Percentiles rank a stretch among this genome's conserved stretches.
Conservation (phyloP, 2,888 invertebrate genomes). For the Diadromus collaris region DNA sequence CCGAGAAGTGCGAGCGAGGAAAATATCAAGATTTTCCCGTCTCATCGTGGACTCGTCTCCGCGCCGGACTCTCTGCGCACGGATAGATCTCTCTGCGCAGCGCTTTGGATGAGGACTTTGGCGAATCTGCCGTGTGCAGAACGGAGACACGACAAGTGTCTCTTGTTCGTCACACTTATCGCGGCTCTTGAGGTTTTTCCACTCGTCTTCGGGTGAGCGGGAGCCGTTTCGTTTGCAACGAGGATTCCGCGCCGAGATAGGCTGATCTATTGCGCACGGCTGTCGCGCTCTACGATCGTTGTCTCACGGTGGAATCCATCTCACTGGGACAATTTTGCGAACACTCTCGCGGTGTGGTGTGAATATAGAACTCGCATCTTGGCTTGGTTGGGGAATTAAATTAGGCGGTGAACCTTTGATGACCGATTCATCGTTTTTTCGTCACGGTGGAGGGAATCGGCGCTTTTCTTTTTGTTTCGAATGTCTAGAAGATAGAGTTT, state of each 20-base stretch:
- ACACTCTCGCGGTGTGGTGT: background rate
- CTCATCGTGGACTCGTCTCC: background rate
- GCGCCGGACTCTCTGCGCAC: background rate
- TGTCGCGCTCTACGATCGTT: constrained; percentile 42
- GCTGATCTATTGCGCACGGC: constrained; percentile 57
- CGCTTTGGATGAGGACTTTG: background rate
- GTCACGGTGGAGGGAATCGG: background rate
- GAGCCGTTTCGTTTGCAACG: constrained; percentile 28
- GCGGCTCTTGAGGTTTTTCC: background rate
- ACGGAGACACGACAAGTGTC: background rate
- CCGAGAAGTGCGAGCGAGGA: constrained; percentile 24
- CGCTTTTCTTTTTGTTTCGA: background rate
- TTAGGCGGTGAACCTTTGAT: background rate
- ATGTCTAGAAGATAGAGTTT: background rate
- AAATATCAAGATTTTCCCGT: constrained; percentile 40
- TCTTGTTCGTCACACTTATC: background rate
- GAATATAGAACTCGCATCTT: background rate
- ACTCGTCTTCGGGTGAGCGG: background rate
- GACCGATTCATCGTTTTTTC: background rate
- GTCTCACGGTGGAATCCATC: constrained; percentile 19
- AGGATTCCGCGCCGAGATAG: constrained; percentile 49
- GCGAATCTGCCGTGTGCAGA: background rate
- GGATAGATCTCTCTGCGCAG: constrained; percentile 12
- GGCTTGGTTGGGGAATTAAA: background rate
- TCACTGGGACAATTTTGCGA: constrained; percentile 34